phyloP scores from a whole-genome alignment of 2,113 vertebrate species.

The Halichoeres trimaculatus region DNA sequence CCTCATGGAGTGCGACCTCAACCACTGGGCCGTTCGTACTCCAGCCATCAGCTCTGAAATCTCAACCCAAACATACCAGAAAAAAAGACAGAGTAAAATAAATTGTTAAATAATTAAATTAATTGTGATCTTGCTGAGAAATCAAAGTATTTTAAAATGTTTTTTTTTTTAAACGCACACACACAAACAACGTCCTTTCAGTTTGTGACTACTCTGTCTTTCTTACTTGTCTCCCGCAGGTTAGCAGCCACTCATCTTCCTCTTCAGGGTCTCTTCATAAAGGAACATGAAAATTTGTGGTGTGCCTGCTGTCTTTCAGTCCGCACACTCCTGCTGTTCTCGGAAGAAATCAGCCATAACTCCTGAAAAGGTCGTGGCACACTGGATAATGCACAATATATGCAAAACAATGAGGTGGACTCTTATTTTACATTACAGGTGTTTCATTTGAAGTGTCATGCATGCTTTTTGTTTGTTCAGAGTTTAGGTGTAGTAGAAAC shows the following conservation, averaged over 20 bases:
- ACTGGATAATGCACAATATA: conserved; percentile 54
- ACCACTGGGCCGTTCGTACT: no score
- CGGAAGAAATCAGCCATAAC: conserved; percentile 59
- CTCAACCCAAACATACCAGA: no score
- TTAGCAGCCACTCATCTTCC: conserved; percentile 86
- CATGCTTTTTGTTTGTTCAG: conserved; percentile 46
- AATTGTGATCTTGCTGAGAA: no score
- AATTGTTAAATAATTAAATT: no score
- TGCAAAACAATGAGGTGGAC: conserved; percentile 54
- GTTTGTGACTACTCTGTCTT: conserved; percentile 18
- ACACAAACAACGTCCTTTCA: not conserved
- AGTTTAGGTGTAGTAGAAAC: conserved; percentile 40
- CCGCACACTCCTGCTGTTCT: conserved; percentile 38
- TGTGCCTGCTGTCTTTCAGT: conserved; percentile 14
- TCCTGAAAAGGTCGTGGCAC: conserved; percentile 21
- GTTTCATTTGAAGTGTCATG: conserved; percentile 57
- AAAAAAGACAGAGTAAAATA: no score
- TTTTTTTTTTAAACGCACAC: no score
- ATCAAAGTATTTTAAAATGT: no score
- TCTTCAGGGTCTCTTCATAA: conserved; percentile 91
- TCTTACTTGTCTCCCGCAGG: conserved; percentile 65
- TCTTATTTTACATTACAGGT: conserved; percentile 37
- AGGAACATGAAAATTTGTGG: conserved; percentile 85
- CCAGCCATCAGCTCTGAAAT: no score
- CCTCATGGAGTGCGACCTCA: no score